Evolutionary conservation across 2,797 vertebrate species (phyloP), one percentile per base, ranked within the genome.

Genomic region (Austrolebias charrua): DNA sequence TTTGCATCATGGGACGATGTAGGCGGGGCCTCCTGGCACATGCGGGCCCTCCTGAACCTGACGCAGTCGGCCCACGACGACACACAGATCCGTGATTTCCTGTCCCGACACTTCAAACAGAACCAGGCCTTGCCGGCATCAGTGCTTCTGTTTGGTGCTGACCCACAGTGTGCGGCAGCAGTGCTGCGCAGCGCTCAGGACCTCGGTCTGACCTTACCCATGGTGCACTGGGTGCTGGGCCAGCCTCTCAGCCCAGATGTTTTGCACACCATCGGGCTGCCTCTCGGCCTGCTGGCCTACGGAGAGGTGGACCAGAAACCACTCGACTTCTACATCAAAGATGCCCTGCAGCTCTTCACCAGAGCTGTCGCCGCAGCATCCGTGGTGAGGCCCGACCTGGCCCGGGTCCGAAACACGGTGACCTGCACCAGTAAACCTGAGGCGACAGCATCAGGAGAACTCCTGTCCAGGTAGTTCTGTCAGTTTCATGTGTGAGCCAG

Each of bases 201-300:
- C 16, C 16, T 89, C n/a, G 93, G 94, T 13, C 81, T 95, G 53
- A 86, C 78, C 0, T 76, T 64, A 0, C 94, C 92, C 1, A 91
- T 91, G 2, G 82, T 95, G 28, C 94, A 91, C 77, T 97, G 96
- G 96, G 61, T 98, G 59, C 81, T 96, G 86, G 95, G 94, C 40
- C 92, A 93, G 5, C 95, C 95, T 0, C 87, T 95, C 56, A 90
- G 91, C 0, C 77, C 93, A 0, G 79, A 91, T 0, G 91, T 90
- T 0, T 88, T 98, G 67, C 94, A 95, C 33, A 92, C 92, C 0
- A 86, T 93, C 0, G 94, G 94, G 2, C 82, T 97, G 64, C 95
- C 96, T 0, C 84, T 85, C 0, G 95, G 96, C 18, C 85, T 98
- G 14, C 75, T 98, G 75, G 96, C 95, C 0, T 94, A 94, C 0